Evolutionary conservation across 2,113 vertebrate species (phyloP).

Genomic region (Lepisosteus osseus): DNA sequence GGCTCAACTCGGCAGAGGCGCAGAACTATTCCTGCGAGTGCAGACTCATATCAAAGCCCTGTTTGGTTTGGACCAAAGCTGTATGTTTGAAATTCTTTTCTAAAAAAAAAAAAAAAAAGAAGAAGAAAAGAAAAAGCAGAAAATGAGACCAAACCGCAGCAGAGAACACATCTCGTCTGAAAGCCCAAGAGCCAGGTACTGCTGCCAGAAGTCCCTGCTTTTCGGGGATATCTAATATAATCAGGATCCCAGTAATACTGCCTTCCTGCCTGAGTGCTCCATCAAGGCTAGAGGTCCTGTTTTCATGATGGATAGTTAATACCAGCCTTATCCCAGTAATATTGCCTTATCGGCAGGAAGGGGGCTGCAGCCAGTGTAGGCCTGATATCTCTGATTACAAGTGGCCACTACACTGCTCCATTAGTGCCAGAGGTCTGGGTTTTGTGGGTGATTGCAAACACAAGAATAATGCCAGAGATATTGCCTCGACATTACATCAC

Average conservation of each 20-base stretch:
- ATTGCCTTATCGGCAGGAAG: constrained; percentile 49
- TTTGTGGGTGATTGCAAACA: constrained; percentile 25
- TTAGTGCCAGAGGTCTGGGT: constrained; percentile 11
- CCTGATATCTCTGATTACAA: constrained; percentile 56
- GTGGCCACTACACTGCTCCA: constrained; percentile 9
- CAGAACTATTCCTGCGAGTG: no score
- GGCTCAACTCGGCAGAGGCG: no score
- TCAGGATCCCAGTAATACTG: constrained; percentile 25
- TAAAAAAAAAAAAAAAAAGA: no score
- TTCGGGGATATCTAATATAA: constrained; percentile 38
- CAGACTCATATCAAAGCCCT: neutral
- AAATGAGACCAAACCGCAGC: constrained; percentile 13
- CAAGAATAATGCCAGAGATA: constrained; percentile 50
- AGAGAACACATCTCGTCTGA: constrained; percentile 28
- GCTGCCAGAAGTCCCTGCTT: constrained; percentile 17
- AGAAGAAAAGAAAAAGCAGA: no score
- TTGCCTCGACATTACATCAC: constrained; percentile 55
- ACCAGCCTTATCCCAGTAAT: constrained; percentile 58
- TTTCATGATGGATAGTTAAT: constrained; percentile 57
- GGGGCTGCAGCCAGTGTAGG: constrained; percentile 32
- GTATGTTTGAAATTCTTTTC: neutral
- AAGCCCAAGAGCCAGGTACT: constrained; percentile 5
- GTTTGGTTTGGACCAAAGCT: neutral
- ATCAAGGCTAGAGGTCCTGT: constrained; percentile 43
- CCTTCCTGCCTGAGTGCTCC: constrained; percentile 27